These are phyloP conservation scores for Macaria notata DNA, from an alignment of 2,888 invertebrate genomes.

Conservation along the genomic window DNA sequence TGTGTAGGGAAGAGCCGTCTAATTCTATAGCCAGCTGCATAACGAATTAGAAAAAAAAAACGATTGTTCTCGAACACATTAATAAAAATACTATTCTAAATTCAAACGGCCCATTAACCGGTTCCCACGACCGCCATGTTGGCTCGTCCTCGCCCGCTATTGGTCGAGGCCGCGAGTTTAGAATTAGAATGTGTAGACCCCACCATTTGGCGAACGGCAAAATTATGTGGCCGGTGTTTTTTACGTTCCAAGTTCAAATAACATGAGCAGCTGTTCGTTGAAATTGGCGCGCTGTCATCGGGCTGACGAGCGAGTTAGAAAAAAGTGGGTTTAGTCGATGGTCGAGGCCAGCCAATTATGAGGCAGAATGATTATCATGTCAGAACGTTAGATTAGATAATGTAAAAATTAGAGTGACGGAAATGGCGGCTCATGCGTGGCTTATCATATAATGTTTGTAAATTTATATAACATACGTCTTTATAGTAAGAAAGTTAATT, in stretches of 20 bases:
- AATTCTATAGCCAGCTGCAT: conserved; percentile 35
- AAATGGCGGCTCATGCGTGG: conserved; percentile 9
- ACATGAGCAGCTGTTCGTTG: conserved; percentile 64
- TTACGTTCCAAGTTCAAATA: conserved; percentile 71
- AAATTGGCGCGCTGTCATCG: conserved; percentile 36
- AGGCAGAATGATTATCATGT: conserved; percentile 29
- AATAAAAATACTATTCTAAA: conserved; percentile 81
- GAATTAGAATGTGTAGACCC: conserved; percentile 81
- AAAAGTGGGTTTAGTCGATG: conserved; percentile 30
- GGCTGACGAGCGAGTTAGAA: conserved; percentile 35
- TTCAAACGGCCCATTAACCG: conserved; percentile 81
- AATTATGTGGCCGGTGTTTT: conserved; percentile 71
- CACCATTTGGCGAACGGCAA: conserved; percentile 80
- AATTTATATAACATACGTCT: neutral
- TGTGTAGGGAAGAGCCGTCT: conserved; percentile 25
- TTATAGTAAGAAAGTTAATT: neutral
- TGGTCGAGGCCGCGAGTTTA: conserved; percentile 78
- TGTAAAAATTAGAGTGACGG: conserved; percentile 23
- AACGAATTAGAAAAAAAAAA: conserved; percentile 51
- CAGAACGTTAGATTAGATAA: conserved; percentile 22
- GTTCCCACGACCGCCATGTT: conserved; percentile 81
- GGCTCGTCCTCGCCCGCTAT: conserved; percentile 78
- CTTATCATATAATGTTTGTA: neutral
- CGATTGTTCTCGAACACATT: conserved; percentile 72
- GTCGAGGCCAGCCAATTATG: conserved; percentile 34